A percentile compares a stretch with the other conserved stretches of the same genome.
These are phyloP conservation scores for Drosophila kanapiae DNA, from an alignment of 1,140 invertebrate species.

Conservation along the genomic window DNA sequence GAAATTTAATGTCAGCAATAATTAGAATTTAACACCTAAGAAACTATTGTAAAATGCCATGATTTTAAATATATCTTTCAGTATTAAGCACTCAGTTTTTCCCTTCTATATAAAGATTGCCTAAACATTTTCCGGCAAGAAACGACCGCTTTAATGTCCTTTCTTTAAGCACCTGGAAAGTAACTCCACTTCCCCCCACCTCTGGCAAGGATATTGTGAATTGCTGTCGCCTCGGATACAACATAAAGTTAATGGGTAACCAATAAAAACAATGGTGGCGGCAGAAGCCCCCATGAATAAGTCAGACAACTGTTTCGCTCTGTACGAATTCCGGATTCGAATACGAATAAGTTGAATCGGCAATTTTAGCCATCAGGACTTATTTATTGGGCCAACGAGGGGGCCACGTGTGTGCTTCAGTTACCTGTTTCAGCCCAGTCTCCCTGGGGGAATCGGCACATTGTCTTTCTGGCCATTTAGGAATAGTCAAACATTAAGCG, in stretches of 20 bases:
- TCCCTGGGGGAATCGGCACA: not conserved
- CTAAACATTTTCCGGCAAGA: not conserved
- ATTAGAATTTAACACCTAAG: too few species aligned
- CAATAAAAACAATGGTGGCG: constrained; percentile 48
- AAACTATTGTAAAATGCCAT: too few species aligned
- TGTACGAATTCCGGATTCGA: not conserved
- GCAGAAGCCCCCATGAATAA: constrained; percentile 50
- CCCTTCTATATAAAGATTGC: not conserved
- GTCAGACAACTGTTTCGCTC: constrained; percentile 39
- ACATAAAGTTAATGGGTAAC: constrained; percentile 43
- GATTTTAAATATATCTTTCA: too few species aligned
- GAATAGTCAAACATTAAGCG: constrained; percentile 50
- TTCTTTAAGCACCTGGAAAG: not conserved
- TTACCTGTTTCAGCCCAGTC: constrained; percentile 22
- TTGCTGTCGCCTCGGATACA: constrained; percentile 24
- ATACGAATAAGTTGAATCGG: constrained; percentile 42
- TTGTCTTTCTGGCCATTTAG: constrained; percentile 34
- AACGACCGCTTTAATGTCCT: constrained; percentile 1
- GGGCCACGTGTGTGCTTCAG: constrained; percentile 48
- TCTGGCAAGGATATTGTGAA: constrained; percentile 6
- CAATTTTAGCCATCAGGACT: constrained; percentile 52
- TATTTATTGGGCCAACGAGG: constrained; percentile 48
- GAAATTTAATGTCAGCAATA: too few species aligned
- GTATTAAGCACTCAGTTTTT: too few species aligned
- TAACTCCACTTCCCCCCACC: not conserved